Evolutionary conservation across 2,797 vertebrate genomes (phyloP).

Genomic region (Chelidonichthys spinosus): DNA sequence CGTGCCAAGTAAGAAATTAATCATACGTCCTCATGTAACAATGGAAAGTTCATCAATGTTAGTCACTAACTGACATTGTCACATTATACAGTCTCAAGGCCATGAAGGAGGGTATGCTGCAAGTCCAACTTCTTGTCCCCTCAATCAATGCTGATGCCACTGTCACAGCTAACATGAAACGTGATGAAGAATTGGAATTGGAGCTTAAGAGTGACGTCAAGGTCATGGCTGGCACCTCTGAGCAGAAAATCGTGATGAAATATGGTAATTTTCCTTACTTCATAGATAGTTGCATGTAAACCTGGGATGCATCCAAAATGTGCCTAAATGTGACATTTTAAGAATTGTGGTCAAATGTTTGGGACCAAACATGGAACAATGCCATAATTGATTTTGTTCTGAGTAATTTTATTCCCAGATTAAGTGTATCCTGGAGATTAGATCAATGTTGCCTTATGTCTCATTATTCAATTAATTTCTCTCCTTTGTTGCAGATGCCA

Average conservation of each 20-base stretch:
- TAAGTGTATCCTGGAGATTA: neutral
- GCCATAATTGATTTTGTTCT: neutral
- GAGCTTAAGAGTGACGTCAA: slow-evolving; percentile 87
- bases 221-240: slow-evolving; percentile 76
- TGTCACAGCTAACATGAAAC: slow-evolving; percentile 82
- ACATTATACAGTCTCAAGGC: slow-evolving; percentile 80
- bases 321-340: neutral
- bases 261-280: slow-evolving; percentile 84
- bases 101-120: slow-evolving; percentile 84
- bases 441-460: neutral
- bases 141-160: slow-evolving; percentile 83
- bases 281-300: neutral
- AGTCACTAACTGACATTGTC: slow-evolving; percentile 11
- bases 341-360: neutral
- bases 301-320: neutral
- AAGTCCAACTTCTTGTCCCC: slow-evolving; percentile 87
- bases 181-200: slow-evolving; percentile 77
- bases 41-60: neutral
- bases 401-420: neutral
- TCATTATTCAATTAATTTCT: neutral
- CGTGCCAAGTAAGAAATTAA: slow-evolving; percentile 87
- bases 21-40: neutral
- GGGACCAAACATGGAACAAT: neutral
- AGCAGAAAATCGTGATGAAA: slow-evolving; percentile 85
- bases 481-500: slow-evolving; percentile 81